These are phyloP conservation scores for Periplaneta americana DNA, from an alignment of 1,140 invertebrate species.

Conservation along the genomic window DNA sequence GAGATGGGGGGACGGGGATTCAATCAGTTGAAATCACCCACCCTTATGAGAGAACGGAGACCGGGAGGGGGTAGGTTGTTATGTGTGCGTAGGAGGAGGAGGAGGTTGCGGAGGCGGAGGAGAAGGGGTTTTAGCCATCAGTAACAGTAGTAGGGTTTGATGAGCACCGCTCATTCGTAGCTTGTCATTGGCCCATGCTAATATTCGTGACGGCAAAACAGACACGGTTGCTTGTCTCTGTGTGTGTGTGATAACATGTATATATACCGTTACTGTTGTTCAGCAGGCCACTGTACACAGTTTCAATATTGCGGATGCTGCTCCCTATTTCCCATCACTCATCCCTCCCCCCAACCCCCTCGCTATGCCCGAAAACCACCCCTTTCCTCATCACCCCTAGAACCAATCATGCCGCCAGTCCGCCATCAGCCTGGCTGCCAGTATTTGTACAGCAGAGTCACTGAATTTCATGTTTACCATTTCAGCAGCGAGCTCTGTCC, in stretches of 20 bases:
- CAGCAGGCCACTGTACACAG: not conserved
- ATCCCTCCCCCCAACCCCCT: not conserved
- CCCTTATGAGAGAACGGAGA: not conserved
- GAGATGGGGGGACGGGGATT: not conserved
- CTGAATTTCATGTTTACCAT: conserved; percentile 18
- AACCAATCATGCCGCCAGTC: conserved; percentile 12
- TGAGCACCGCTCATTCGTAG: not conserved
- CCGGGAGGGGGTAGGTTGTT: not conserved
- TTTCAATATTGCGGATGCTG: conserved; percentile 16
- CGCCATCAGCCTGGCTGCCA: conserved; percentile 6
- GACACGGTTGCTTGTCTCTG: not conserved
- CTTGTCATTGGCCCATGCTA: not conserved
- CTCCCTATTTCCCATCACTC: not conserved
- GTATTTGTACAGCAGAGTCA: conserved; percentile 13
- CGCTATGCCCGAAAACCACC: conserved; percentile 1
- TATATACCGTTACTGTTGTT: not conserved
- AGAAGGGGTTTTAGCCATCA: not conserved
- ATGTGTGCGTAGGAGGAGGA: too few species aligned
- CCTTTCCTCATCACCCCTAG: not conserved
- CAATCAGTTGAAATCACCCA: not conserved
- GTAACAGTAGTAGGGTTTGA: not conserved
- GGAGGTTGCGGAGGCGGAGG: too few species aligned
- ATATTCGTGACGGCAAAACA: not conserved
- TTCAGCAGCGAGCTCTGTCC: conserved; percentile 12
- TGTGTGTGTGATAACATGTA: not conserved